Conservation (phyloP, 2,113 vertebrate genomes). For the Excalfactoria chinensis region DNA sequence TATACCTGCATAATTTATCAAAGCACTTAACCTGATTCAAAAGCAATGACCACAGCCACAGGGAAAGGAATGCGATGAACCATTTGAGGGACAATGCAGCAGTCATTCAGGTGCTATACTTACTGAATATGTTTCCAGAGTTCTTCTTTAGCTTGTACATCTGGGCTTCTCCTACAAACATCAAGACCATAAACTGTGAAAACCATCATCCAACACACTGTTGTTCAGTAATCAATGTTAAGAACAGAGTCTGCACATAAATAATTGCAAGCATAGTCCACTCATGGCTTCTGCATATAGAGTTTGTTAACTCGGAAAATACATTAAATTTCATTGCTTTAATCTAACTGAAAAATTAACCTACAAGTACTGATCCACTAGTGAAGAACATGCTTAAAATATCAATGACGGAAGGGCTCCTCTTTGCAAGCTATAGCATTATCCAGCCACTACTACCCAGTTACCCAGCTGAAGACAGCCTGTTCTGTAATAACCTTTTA, state of each 20-base stretch:
- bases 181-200: constrained; percentile 10
- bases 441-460: not conserved
- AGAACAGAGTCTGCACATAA: not conserved
- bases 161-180: constrained; percentile 87
- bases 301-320: not conserved
- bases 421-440: not conserved
- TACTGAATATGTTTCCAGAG: constrained; percentile 93
- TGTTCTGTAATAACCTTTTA: not conserved
- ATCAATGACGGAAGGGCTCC: not conserved
- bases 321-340: not conserved
- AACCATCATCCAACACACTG: not conserved
- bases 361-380: not conserved
- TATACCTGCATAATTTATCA: not conserved
- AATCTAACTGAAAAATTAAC: not conserved
- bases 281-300: not conserved
- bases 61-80: not conserved
- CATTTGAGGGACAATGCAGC: not conserved
- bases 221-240: not conserved
- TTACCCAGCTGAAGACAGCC: not conserved
- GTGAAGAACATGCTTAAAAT: not conserved
- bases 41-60: not conserved
- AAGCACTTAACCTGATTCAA: not conserved
- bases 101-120: constrained; percentile 49
- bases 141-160: constrained; percentile 90
- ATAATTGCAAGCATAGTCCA: not conserved